phyloP scores from a whole-genome alignment of 2,113 vertebrate genomes.

The Cyphomyrus plagiostoma region DNA sequence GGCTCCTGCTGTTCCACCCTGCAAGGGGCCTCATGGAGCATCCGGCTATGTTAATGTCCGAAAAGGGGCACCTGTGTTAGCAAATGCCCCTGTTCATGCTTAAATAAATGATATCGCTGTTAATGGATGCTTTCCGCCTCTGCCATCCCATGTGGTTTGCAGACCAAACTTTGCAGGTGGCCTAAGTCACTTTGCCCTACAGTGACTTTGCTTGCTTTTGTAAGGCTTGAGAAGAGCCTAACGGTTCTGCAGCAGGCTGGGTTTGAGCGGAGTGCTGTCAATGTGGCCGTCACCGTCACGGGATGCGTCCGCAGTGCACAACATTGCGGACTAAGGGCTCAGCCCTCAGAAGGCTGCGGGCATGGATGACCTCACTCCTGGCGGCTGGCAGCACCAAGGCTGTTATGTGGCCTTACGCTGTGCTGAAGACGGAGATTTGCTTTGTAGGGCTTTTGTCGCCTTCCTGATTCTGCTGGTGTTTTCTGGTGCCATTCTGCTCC shows the following conservation, averaged over 20 bases:
- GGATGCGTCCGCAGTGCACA: not conserved
- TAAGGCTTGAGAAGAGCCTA: not conserved
- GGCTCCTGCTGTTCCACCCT: not conserved
- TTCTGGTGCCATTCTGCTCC: not conserved
- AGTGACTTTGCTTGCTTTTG: not conserved
- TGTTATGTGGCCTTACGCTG: not conserved
- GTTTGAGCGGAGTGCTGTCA: not conserved
- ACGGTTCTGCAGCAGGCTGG: not conserved
- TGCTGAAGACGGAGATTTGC: not conserved
- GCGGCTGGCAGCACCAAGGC: not conserved
- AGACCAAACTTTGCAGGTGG: not conserved
- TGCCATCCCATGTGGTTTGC: not conserved
- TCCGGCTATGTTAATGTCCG: not conserved
- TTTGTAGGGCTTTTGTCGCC: not conserved
- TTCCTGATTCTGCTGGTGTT: not conserved
- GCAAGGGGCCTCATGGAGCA: not conserved
- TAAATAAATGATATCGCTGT: not conserved
- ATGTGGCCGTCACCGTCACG: not conserved
- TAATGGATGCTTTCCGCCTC: not conserved
- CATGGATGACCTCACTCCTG: not conserved
- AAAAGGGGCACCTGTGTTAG: not conserved
- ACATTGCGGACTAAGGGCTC: not conserved
- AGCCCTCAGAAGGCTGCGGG: not conserved
- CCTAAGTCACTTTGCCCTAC: not conserved
- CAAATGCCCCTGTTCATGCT: not conserved